Evolutionary conservation across 2,888 invertebrate species (phyloP).

Genomic region (Elmis aenea): DNA sequence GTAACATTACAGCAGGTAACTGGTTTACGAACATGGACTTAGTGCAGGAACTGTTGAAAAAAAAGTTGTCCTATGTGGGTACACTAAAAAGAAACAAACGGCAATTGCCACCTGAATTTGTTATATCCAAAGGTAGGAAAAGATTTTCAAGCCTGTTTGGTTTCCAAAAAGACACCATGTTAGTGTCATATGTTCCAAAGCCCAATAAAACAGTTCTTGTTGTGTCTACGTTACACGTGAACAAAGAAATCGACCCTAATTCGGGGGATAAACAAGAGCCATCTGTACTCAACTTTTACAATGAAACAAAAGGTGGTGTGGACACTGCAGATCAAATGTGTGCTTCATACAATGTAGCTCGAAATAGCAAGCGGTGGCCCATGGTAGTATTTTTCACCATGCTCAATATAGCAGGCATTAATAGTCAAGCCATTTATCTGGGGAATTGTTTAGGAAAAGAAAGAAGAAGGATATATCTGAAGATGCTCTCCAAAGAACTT

Average conservation of each 20-base stretch:
- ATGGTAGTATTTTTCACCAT: too few species aligned
- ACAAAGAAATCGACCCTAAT: too few species aligned
- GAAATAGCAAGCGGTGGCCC: too few species aligned
- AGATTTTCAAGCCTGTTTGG: slow-evolving; percentile 2
- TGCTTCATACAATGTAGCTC: too few species aligned
- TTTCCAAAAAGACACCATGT: neutral
- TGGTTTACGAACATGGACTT: slow-evolving; percentile 20
- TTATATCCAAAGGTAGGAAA: slow-evolving; percentile 1
- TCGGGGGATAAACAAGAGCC: too few species aligned
- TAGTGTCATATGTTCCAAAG: slow-evolving; percentile 7
- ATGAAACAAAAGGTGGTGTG: too few species aligned
- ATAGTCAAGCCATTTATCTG: too few species aligned
- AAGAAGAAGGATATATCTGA: neutral
- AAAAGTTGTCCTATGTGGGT: slow-evolving; percentile 10
- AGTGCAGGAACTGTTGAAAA: slow-evolving; percentile 7
- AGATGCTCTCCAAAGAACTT: neutral
- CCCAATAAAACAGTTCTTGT: slow-evolving; percentile 2
- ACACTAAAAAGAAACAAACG: slow-evolving; percentile 10
- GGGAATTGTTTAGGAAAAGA: neutral
- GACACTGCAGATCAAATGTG: too few species aligned
- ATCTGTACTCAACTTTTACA: too few species aligned
- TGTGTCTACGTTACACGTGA: slow-evolving; percentile 7
- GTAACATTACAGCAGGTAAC: slow-evolving; percentile 23
- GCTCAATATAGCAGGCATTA: too few species aligned
- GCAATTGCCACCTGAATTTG: slow-evolving; percentile 5